Conservation (phyloP, 2,888 invertebrate species). For the Cerceris rybyensis region DNA sequence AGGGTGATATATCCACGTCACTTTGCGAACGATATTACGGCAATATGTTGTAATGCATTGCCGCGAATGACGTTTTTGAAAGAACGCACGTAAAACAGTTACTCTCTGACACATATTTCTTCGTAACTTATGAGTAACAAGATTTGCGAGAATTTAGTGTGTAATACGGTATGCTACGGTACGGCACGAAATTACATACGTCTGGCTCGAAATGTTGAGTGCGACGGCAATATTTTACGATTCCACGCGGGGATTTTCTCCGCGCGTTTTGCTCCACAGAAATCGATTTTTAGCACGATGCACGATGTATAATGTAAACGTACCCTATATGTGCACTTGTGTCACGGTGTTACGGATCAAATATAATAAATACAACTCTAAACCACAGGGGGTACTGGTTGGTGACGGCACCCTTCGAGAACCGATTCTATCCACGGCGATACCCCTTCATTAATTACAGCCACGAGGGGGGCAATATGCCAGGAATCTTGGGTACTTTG, state of each 20-base stretch:
- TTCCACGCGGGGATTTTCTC: conserved; percentile 38
- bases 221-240: conserved; percentile 5
- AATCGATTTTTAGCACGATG: conserved; percentile 52
- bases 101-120: no score
- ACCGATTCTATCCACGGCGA: conserved; percentile 54
- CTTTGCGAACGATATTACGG: not conserved
- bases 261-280: conserved; percentile 12
- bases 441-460: conserved; percentile 74
- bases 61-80: no score
- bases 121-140: no score
- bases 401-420: conserved; percentile 9
- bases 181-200: not conserved
- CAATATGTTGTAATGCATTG: no score
- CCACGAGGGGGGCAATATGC: conserved; percentile 69
- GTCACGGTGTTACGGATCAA: conserved; percentile 45
- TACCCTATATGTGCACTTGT: conserved; percentile 51
- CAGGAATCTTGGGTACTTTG: conserved; percentile 65
- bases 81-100: no score
- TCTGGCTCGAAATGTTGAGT: not conserved
- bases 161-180: not conserved
- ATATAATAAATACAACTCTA: conserved; percentile 61
- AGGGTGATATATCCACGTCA: not conserved
- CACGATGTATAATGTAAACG: conserved; percentile 46
- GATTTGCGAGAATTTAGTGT: not conserved
- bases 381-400: conserved; percentile 18